Evolutionary conservation across 2,113 vertebrate species (phyloP), one percentile per base, ranked within the genome.

Genomic region (Dolichotis patagonum): DNA sequence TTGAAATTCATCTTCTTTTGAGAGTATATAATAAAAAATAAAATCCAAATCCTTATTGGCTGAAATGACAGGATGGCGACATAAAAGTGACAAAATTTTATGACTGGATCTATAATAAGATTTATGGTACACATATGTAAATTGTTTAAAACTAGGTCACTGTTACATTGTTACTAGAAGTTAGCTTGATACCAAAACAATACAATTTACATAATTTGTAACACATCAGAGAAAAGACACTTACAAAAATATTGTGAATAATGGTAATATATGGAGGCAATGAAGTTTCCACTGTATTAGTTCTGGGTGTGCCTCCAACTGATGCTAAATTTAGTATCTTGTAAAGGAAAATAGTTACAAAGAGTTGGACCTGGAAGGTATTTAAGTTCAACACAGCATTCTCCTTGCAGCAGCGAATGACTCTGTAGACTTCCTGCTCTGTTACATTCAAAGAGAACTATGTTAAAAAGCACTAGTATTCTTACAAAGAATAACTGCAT

Each of bases 281-380:
- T 85, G 90, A 69, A 32, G 69, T 60, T 96, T 96, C 98, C 90
- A 96, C 75, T 98, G 69, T 97, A 97, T 97, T 94, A 95, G 96
- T 95, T 93, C 87, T 89, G 92, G 75, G 94, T 98, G 83, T 98
- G 95, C 95, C 92, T 98, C 93, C 80, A 97, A 97, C 80, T 82
- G 75, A 96, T 94, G 95, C 85, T 98, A 98, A 97, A 98, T 98
- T 98, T 98, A 98, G 24, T 96, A 93, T 90, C 63, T 86, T 96
- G 91, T 85, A 95, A 94, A 98, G 75, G 35, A 97, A 97, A 97
- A 62, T 28, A 67, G 0, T 85, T 98, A 91, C 91, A 98, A 96
- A 73, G 85, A 98, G 78, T 89, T 97, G 93, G 96, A 98, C 97
- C 97, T 71, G 78, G 92, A 97, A 98, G 95, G 94, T 98, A 94